Conservation (phyloP, 2,888 invertebrate genomes). For the Andrena haemorrhoa region DNA sequence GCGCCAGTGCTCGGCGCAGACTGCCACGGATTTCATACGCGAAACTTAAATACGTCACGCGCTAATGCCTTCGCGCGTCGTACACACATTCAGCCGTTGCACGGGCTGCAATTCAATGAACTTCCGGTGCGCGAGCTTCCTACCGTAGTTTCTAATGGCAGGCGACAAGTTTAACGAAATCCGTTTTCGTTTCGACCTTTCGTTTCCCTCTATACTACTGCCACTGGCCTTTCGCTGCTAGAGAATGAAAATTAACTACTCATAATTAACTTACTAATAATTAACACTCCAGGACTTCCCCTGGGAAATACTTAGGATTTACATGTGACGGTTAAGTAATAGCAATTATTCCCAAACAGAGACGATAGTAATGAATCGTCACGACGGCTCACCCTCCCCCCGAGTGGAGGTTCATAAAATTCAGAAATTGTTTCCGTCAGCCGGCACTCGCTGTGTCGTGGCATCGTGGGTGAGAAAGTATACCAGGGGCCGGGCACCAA, state of each 20-base stretch:
- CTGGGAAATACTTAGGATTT: not conserved
- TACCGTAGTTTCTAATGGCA: conserved; percentile 26
- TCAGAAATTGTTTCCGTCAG: conserved; percentile 52
- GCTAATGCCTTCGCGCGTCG: conserved; percentile 58
- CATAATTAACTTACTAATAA: not conserved
- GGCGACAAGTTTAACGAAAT: conserved; percentile 11
- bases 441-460: conserved; percentile 6
- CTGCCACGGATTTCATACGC: conserved; percentile 61
- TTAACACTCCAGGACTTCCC: not conserved
- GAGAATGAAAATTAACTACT: not conserved
- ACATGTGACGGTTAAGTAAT: not conserved
- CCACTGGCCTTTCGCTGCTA: not conserved
- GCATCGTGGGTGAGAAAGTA: conserved; percentile 10
- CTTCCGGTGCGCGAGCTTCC: conserved; percentile 24
- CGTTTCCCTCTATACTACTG: not conserved
- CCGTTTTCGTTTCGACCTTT: conserved; percentile 5
- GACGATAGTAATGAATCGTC: conserved; percentile 41
- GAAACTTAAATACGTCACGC: conserved; percentile 69
- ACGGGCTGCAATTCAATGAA: conserved; percentile 41
- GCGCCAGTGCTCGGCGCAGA: conserved; percentile 42
- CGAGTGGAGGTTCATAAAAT: conserved; percentile 54
- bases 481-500: conserved; percentile 21
- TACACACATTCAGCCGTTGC: conserved; percentile 41
- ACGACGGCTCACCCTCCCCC: not conserved
- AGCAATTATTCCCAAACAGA: conserved; percentile 33